Conservation (phyloP, 2,797 vertebrate species). For the Rhyacichthys aspro region DNA sequence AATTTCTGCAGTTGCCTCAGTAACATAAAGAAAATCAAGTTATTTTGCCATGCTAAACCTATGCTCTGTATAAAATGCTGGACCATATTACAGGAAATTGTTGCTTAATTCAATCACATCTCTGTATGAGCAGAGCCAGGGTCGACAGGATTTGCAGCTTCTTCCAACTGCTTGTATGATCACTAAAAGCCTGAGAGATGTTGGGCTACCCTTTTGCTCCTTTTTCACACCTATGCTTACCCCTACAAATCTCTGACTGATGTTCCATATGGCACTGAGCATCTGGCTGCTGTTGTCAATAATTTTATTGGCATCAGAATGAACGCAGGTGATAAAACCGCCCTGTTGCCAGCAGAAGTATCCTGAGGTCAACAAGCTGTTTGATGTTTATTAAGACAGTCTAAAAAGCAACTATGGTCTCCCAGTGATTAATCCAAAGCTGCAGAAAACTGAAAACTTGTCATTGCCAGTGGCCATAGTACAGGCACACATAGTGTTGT, state of each 20-base stretch:
- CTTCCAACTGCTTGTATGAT: background rate
- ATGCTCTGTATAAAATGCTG: conserved; percentile 5
- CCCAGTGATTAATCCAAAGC: conserved; percentile 11
- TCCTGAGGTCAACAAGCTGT: conserved; percentile 31
- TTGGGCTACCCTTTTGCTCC: background rate
- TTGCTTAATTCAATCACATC: conserved; percentile 4
- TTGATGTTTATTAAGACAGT: conserved; percentile 35
- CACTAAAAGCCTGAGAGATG: background rate
- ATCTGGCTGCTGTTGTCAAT: conserved; percentile 22
- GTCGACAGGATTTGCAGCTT: conserved; percentile 4
- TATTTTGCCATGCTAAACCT: background rate
- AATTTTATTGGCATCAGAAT: conserved; percentile 1
- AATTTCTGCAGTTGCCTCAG: background rate
- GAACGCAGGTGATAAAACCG: conserved; percentile 6
- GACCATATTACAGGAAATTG: conserved; percentile 2
- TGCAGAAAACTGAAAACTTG: conserved; percentile 12
- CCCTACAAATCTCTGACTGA: background rate
- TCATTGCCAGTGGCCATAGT: too few species aligned
- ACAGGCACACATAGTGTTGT: background rate
- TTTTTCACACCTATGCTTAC: conserved; percentile 1
- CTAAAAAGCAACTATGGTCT: conserved; percentile 9
- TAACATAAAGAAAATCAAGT: conserved; percentile 2
- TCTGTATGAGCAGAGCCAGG: background rate
- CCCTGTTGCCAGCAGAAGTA: conserved; percentile 13
- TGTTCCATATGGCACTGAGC: conserved; percentile 27